Conservation (phyloP, 2,888 invertebrate species). For the Acanthopleura granulata region DNA sequence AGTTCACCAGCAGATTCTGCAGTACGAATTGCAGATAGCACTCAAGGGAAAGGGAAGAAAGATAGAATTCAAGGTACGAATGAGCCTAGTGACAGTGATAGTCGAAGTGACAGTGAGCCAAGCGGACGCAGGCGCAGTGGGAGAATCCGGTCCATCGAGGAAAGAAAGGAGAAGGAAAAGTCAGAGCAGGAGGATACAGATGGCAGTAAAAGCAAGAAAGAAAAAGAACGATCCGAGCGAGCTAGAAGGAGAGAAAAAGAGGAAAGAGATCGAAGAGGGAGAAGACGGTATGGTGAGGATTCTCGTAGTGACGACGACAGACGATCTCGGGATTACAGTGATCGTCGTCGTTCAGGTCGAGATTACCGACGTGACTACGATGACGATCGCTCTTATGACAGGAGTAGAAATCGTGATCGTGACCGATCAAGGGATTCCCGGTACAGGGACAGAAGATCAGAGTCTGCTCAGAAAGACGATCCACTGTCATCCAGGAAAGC, state of each 20-base stretch:
- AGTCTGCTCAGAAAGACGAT: background rate
- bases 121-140: constrained; percentile 19
- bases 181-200: constrained; percentile 20
- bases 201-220: constrained; percentile 23
- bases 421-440: background rate
- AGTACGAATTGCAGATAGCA: background rate
- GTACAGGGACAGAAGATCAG: constrained; percentile 12
- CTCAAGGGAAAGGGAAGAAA: background rate
- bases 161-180: constrained; percentile 23
- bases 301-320: background rate
- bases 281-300: constrained; percentile 20
- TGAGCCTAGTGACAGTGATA: background rate
- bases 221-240: constrained; percentile 21
- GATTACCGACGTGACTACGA: constrained; percentile 21
- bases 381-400: constrained; percentile 13
- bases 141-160: constrained; percentile 17
- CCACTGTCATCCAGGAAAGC: background rate
- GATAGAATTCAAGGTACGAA: background rate
- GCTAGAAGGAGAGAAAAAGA: constrained; percentile 25
- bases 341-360: constrained; percentile 21
- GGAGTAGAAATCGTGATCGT: constrained; percentile 19
- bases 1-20: background rate
- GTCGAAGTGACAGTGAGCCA: constrained; percentile 2
- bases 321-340: constrained; percentile 21
- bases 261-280: constrained; percentile 25